These are phyloP conservation scores for Caretta caretta DNA, from an alignment of 2,113 vertebrate species.

Conservation along the genomic window DNA sequence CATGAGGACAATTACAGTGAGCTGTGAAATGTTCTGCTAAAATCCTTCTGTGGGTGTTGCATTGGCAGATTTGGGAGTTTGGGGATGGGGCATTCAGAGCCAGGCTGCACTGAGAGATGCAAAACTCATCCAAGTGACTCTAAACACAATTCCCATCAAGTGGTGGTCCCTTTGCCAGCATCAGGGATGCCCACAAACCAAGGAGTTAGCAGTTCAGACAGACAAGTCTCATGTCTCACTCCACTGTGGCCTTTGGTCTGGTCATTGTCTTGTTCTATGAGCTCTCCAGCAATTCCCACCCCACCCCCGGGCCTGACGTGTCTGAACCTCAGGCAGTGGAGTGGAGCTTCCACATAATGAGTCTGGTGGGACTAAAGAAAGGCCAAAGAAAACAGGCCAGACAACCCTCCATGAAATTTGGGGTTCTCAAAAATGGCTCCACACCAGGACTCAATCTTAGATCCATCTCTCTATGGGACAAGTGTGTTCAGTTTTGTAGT, in stretches of 20 bases:
- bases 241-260: not conserved
- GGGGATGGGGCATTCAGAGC: not conserved
- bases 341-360: not conserved
- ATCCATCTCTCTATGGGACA: not conserved
- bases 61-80: not conserved
- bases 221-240: not conserved
- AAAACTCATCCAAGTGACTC: not conserved
- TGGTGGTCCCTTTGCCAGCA: not conserved
- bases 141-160: not conserved
- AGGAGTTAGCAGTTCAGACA: accelerated
- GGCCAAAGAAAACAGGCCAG: accelerated
- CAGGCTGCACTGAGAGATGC: too few relatives aligned
- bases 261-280: not conserved
- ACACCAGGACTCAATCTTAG: not conserved
- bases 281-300: not conserved
- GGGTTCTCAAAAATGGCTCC: not conserved
- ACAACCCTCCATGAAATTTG: not conserved
- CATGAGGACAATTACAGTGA: not conserved
- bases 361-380: accelerated
- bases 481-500: not conserved
- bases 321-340: not conserved
- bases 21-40: not conserved
- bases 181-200: not conserved
- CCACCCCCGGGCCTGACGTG: not conserved
- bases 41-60: not conserved